Evolutionary conservation across 1,140 invertebrate genomes (phyloP).

Genomic region (Ceratosolen solmsi): DNA sequence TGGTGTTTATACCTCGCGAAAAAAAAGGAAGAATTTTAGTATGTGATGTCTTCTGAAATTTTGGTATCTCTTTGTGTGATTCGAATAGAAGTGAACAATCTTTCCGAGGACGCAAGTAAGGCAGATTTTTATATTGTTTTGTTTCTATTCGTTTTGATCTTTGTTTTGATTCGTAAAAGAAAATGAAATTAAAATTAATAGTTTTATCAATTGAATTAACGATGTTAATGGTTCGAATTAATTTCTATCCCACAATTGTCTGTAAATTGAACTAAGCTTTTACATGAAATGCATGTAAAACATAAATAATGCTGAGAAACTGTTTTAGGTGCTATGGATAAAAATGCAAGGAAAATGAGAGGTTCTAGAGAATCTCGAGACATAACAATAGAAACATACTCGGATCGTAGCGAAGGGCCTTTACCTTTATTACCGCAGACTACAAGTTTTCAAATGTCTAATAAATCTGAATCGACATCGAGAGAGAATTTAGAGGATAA

Average conservation of each 20-base stretch:
- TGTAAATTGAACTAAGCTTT: no score
- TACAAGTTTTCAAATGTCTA: constrained; percentile 60
- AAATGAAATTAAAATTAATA: no score
- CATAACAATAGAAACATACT: constrained; percentile 80
- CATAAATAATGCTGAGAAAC: no score
- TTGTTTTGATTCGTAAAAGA: no score
- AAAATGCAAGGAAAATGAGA: constrained; percentile 71
- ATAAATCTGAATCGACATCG: constrained; percentile 62
- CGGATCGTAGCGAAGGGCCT: constrained; percentile 71
- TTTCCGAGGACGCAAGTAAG: constrained; percentile 64
- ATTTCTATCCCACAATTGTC: no score
- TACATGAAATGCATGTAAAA: no score
- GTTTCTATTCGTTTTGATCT: no score
- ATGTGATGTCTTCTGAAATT: constrained; percentile 71
- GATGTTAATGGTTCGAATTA: no score
- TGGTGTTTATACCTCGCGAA: neutral
- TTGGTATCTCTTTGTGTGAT: constrained; percentile 76
- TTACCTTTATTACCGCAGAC: constrained; percentile 56
- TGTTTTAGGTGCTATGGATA: constrained; percentile 59
- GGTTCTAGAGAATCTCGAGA: constrained; percentile 76
- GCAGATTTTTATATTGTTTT: constrained; percentile 25
- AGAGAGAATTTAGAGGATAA: constrained; percentile 70
- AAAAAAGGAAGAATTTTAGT: constrained; percentile 52
- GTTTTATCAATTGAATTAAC: no score
- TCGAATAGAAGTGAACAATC: constrained; percentile 74